Evolutionary conservation across 2,797 vertebrate genomes (phyloP), one percentile per base, ranked within the genome.

Genomic region (Cynodonichthys magdalenae): DNA sequence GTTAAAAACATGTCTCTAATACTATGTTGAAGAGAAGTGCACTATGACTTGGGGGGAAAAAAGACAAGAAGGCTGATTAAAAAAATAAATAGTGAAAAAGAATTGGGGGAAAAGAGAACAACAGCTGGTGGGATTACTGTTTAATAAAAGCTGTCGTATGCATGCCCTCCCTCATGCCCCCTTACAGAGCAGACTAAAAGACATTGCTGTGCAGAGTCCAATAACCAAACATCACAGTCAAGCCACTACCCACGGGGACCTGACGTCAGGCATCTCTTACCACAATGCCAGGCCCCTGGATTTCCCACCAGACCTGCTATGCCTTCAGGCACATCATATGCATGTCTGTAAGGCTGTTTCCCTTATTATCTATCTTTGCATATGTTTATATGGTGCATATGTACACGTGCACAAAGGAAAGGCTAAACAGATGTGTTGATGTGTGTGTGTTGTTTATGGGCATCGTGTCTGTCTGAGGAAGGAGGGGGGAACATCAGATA

Each of bases 91-190:
- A 57, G 64, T 20, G 31, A 49, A 69, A 49, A 27, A 20, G 57
- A 54, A 36, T 5, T 62, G 59, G 74, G 76, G 76, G 46, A 59
- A 53, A 55, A 60, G 61, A 11, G 63, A 83, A 87, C 85, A 91
- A 87, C 92, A 93, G 92, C 92, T 93, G 93, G 85, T 86, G 74
- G 82, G 84, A 92, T 91, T 90, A 91, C 75, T 71, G 84, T 90
- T 90, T 89, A 90, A 91, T 90, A 90, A 88, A 86, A 90, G 69
- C 71, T 44, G 74, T 77, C 81, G 75, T 63, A 75, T 19, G 77
- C 71, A 66, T 74, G 63, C 83, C 71, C 77, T 71, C 73, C 74
- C 70, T 82, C 52, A 49, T 71, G 65, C 59, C 79, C 82, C 74
- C 87, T 83, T 48, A 48, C 80, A 59, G 78, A 79, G 87, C 42